phyloP scores from a whole-genome alignment of 2,113 vertebrate genomes.

The Lontra canadensis region DNA sequence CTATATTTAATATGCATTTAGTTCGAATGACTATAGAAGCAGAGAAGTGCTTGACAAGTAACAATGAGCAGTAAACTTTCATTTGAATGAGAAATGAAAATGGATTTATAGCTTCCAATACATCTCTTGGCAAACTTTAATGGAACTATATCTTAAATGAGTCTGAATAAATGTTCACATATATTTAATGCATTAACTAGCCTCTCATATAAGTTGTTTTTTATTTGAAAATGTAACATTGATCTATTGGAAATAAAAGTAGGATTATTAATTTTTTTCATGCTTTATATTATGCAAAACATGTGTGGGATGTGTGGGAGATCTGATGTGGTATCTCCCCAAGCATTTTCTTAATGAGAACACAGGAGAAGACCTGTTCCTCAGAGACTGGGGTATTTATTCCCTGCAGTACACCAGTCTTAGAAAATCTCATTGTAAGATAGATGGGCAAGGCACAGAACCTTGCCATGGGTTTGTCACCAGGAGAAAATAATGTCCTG shows the following conservation, averaged over 20 bases:
- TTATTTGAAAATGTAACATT: conserved; percentile 6
- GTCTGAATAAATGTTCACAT: not conserved
- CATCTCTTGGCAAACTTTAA: not conserved
- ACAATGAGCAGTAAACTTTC: not conserved
- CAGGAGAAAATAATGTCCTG: not conserved
- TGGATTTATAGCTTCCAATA: not conserved
- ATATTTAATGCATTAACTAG: not conserved
- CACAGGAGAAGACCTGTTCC: not conserved
- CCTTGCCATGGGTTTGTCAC: not conserved
- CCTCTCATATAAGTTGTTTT: not conserved
- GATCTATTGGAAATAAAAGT: not conserved
- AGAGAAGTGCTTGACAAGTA: not conserved
- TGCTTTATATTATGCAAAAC: not conserved
- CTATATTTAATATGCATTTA: not conserved
- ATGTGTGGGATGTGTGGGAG: not conserved
- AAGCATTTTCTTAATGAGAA: not conserved
- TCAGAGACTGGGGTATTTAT: not conserved
- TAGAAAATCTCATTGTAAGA: not conserved
- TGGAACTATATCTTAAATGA: not conserved
- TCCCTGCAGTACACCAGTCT: not conserved
- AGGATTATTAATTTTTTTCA: not conserved
- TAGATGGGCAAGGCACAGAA: not conserved
- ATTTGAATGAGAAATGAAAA: conserved; percentile 41
- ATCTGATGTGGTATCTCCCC: not conserved
- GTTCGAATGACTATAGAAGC: not conserved